Evolutionary conservation across 2,888 invertebrate species (phyloP).

Genomic region (Melangyna quadrimaculata): DNA sequence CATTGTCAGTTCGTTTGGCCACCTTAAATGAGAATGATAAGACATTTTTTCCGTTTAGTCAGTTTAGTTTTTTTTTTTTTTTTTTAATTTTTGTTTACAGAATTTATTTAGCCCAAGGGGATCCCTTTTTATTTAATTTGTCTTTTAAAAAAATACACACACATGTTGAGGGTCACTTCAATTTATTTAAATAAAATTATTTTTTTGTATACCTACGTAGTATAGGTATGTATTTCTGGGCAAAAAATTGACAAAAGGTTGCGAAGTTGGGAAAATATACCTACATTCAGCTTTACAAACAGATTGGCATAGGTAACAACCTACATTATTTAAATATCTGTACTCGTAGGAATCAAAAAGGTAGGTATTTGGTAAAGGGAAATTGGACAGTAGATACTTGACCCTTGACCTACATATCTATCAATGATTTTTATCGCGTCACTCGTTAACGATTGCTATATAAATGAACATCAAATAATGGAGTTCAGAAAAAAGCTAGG

Average conservation of each 20-base stretch:
- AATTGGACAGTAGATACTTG: neutral
- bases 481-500: neutral
- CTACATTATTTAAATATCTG: too few species aligned
- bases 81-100: slow-evolving; percentile 11
- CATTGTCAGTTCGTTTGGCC: slow-evolving; percentile 59
- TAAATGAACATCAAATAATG: neutral
- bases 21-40: slow-evolving; percentile 5
- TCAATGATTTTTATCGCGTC: slow-evolving; percentile 54
- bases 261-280: neutral
- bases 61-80: slow-evolving; percentile 25
- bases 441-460: slow-evolving; percentile 34
- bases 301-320: neutral
- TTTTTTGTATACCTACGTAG: too few species aligned
- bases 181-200: slow-evolving; percentile 13
- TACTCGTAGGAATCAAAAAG: neutral
- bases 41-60: slow-evolving; percentile 57
- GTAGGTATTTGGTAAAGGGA: neutral
- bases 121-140: slow-evolving; percentile 32
- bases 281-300: neutral
- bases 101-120: neutral
- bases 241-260: neutral
- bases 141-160: slow-evolving; percentile 7
- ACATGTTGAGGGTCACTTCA: neutral
- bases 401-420: neutral
- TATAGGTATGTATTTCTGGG: neutral